Evolutionary conservation across 2,888 invertebrate genomes (phyloP).

Genomic region (Brachynemurus nebulosus): DNA sequence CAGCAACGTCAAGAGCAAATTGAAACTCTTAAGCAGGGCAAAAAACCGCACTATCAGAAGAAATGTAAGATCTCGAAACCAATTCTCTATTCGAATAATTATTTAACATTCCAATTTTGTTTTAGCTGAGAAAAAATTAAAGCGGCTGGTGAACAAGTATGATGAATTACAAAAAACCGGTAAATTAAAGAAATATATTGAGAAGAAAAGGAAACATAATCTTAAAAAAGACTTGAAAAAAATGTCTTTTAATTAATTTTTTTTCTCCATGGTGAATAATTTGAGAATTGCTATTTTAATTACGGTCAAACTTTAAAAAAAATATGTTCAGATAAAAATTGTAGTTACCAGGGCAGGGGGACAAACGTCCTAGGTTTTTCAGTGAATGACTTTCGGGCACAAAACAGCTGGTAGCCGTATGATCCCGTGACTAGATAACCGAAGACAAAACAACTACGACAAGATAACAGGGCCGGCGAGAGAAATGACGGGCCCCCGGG

Average conservation of each 20-base stretch:
- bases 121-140: conserved; percentile 64
- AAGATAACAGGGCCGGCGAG: too few relatives aligned
- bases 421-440: too few relatives aligned
- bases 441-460: too few relatives aligned
- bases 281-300: neutral
- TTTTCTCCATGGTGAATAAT: conserved; percentile 1
- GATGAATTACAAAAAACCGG: conserved; percentile 66
- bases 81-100: too few relatives aligned
- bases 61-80: conserved; percentile 43
- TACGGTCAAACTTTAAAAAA: neutral
- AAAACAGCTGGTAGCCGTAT: too few relatives aligned
- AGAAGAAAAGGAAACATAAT: conserved; percentile 65
- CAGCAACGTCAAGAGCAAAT: conserved; percentile 41
- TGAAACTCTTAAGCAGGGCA: conserved; percentile 48
- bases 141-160: conserved; percentile 64
- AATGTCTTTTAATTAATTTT: neutral
- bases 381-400: too few relatives aligned
- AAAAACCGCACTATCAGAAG: conserved; percentile 55
- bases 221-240: conserved; percentile 28
- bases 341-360: too few relatives aligned
- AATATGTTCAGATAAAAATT: too few relatives aligned
- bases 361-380: too few relatives aligned
- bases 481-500: too few relatives aligned
- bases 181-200: conserved; percentile 66
- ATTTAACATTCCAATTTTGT: conserved; percentile 21